phyloP scores from a whole-genome alignment of 92 coral and sea anemone species.

The Siderastrea radians region DNA sequence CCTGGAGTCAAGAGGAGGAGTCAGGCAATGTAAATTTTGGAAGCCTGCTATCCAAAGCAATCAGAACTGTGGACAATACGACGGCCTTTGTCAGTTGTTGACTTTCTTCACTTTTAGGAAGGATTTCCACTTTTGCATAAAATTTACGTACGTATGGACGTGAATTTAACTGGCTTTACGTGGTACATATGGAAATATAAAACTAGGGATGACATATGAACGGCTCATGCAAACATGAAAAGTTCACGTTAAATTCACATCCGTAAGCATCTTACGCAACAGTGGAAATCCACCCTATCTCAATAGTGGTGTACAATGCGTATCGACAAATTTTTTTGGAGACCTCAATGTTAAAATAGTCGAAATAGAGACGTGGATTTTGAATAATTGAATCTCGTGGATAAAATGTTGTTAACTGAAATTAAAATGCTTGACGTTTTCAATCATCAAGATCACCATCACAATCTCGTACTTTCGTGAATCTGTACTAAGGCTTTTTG shows the following conservation, averaged over 20 bases:
- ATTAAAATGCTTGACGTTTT: not conserved
- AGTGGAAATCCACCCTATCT: too few relatives aligned
- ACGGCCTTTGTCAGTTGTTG: slow-evolving; percentile 9
- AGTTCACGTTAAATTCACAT: not conserved
- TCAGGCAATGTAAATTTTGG: slow-evolving; percentile 3
- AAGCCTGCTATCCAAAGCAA: slow-evolving; percentile 14
- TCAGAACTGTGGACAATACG: slow-evolving; percentile 9
- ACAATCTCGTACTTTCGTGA: not conserved
- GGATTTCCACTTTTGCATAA: too few relatives aligned
- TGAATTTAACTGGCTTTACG: too few relatives aligned
- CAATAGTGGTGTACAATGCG: too few relatives aligned
- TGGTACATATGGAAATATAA: too few relatives aligned
- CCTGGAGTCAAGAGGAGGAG: slow-evolving; percentile 10
- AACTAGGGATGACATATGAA: too few relatives aligned
- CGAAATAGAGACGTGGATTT: not conserved
- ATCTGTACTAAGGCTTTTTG: not conserved
- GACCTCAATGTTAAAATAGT: not conserved
- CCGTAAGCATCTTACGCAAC: not conserved
- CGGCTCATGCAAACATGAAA: too few relatives aligned
- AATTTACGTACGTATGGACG: too few relatives aligned
- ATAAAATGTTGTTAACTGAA: not conserved
- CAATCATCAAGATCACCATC: not conserved
- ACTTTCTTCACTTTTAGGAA: not conserved
- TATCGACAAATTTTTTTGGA: too few relatives aligned
- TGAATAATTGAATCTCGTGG: not conserved